A percentile compares a stretch with the other conserved stretches of the same genome.
Evolutionary conservation across 2,888 invertebrate genomes (phyloP).

Genomic region (Mesorhabditis belari): DNA sequence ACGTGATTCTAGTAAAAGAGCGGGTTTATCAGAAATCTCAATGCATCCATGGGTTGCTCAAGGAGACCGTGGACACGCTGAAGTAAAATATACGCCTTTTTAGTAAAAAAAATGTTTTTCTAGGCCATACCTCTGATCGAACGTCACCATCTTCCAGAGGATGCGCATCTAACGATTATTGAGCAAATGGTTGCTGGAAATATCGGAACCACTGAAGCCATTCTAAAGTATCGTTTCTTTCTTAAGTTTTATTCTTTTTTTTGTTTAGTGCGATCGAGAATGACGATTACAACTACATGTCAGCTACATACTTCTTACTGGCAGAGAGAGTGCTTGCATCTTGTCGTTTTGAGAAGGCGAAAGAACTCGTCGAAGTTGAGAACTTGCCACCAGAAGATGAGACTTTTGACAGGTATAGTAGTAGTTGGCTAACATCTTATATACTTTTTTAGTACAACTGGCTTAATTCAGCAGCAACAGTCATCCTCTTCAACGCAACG

Average conservation of each 20-base stretch:
- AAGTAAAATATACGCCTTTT: constrained; percentile 9
- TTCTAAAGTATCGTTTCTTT: constrained; percentile 64
- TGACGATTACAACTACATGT: constrained; percentile 94
- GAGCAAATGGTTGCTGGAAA: constrained; percentile 92
- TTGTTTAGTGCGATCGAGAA: constrained; percentile 73
- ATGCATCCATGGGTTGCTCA: constrained; percentile 62
- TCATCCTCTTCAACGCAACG: constrained; percentile 4
- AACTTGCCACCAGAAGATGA: constrained; percentile 9
- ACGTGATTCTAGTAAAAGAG: constrained; percentile 82
- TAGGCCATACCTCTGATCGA: constrained; percentile 62
- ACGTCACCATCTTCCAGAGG: constrained; percentile 79
- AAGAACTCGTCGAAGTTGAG: constrained; percentile 19
- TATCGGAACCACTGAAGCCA: constrained; percentile 87
- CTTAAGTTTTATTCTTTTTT: not conserved
- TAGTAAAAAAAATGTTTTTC: constrained; percentile 4
- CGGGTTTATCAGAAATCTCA: constrained; percentile 78
- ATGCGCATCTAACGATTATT: constrained; percentile 78
- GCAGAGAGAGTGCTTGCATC: constrained; percentile 81
- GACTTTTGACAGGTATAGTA: constrained; percentile 8
- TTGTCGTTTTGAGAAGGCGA: constrained; percentile 62
- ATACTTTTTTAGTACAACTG: no score
- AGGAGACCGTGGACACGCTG: constrained; percentile 48
- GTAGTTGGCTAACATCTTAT: no score
- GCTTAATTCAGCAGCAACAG: not conserved
- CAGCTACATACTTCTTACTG: constrained; percentile 91